Percentiles rank a stretch among this genome's conserved stretches.
Conservation (phyloP, 2,797 vertebrate species). For the Monodelphis domestica region DNA sequence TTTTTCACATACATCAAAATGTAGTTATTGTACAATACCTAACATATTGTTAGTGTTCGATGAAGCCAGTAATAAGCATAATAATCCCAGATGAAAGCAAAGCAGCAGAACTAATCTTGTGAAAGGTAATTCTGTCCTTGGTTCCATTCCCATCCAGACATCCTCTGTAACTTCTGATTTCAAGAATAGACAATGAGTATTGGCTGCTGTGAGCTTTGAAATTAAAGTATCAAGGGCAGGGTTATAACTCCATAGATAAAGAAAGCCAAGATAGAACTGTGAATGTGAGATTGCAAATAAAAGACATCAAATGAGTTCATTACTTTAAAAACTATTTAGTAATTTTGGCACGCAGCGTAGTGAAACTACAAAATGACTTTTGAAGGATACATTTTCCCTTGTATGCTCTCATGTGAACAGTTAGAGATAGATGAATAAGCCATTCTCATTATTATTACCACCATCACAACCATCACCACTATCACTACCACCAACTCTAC, state of each 20-base stretch:
- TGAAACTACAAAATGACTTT: constrained; percentile 15
- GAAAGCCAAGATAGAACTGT: constrained; percentile 21
- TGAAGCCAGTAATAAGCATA: constrained; percentile 61
- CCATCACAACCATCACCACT: background rate
- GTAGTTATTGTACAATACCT: background rate
- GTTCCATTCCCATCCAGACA: constrained; percentile 55
- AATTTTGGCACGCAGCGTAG: background rate
- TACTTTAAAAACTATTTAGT: background rate
- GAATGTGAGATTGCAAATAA: constrained; percentile 5
- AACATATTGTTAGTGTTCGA: background rate
- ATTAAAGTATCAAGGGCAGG: constrained; percentile 43
- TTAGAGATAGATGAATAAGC: background rate
- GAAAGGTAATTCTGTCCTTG: constrained; percentile 40
- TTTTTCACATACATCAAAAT: background rate
- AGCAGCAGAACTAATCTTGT: constrained; percentile 58
- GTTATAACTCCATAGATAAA: background rate
- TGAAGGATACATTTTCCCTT: background rate
- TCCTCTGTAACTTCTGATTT: constrained; percentile 49
- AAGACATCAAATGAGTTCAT: background rate
- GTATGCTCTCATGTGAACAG: background rate
- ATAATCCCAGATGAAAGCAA: constrained; percentile 56
- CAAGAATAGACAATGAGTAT: constrained; percentile 34
- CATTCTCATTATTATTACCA: background rate
- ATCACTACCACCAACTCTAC: too few species aligned
- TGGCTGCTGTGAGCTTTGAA: constrained; percentile 19